Percentiles rank a stretch among this genome's conserved stretches.
Evolutionary conservation across 2,113 vertebrate species (phyloP).

Genomic region (Cynopterus brachyotis): DNA sequence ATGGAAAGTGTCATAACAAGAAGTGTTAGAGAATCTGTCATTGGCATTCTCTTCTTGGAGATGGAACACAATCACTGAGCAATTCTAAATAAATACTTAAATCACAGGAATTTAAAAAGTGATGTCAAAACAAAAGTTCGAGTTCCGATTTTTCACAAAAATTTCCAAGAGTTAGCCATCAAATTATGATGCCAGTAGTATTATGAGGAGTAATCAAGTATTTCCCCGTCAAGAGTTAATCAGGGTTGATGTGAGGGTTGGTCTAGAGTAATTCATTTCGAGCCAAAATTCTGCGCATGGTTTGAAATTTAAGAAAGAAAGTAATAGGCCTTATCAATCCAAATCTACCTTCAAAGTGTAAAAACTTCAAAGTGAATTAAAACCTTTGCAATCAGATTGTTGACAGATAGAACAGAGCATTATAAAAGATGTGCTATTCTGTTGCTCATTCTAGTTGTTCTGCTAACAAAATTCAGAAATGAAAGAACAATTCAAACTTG

Average conservation of each 20-base stretch:
- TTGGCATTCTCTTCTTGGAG: slow-evolving; percentile 73
- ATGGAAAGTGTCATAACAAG: slow-evolving; percentile 76
- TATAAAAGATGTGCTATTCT: background rate
- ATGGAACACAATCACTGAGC: slow-evolving; percentile 73
- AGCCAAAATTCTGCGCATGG: slow-evolving; percentile 28
- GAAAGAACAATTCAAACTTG: slow-evolving; percentile 21
- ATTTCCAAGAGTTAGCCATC: slow-evolving; percentile 69
- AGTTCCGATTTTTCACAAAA: slow-evolving; percentile 66
- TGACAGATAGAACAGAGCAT: background rate
- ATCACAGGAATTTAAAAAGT: slow-evolving; percentile 70
- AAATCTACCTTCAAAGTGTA: background rate
- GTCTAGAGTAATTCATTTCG: background rate
- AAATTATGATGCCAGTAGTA: slow-evolving; percentile 52
- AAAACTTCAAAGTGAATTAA: slow-evolving; percentile 4
- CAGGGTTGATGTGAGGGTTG: background rate
- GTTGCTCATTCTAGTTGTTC: background rate
- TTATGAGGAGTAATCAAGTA: background rate
- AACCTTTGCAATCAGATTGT: background rate
- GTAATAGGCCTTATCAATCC: background rate
- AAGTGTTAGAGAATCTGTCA: slow-evolving; percentile 79
- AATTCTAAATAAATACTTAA: slow-evolving; percentile 78
- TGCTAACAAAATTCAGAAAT: slow-evolving; percentile 30
- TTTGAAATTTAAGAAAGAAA: slow-evolving; percentile 38
- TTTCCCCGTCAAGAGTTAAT: slow-evolving; percentile 35
- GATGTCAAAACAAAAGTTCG: slow-evolving; percentile 80